Conservation (phyloP, 2,797 vertebrate genomes). For the Alcedo atthis region DNA sequence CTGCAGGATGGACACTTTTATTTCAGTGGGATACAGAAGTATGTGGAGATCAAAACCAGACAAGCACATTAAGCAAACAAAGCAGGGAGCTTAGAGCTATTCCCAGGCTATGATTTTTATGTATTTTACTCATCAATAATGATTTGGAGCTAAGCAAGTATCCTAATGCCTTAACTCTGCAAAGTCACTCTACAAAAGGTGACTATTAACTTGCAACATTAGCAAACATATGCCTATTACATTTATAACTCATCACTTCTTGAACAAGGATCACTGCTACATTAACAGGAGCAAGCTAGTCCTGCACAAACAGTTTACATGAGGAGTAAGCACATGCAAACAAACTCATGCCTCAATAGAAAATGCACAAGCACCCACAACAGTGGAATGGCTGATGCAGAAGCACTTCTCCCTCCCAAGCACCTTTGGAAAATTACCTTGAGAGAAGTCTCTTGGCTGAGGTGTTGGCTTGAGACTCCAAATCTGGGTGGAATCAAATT, state of each 20-base stretch:
- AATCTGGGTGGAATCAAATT: background rate
- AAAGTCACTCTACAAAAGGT: background rate
- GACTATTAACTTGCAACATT: slow-evolving; percentile 39
- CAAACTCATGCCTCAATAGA: background rate
- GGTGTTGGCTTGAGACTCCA: background rate
- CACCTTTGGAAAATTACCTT: background rate
- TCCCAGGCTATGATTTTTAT: background rate
- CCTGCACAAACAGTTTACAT: background rate
- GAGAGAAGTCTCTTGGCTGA: background rate
- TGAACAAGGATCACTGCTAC: background rate
- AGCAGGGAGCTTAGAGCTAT: slow-evolving; percentile 1
- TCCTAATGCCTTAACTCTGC: slow-evolving; percentile 1
- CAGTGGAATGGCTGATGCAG: background rate
- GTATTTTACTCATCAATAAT: background rate
- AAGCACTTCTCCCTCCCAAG: background rate
- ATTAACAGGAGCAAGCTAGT: background rate
- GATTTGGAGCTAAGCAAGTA: slow-evolving; percentile 11
- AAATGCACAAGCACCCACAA: background rate
- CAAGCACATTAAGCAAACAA: slow-evolving; percentile 27
- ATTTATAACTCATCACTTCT: background rate
- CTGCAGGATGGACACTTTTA: background rate
- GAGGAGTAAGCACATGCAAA: background rate
- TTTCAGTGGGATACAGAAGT: background rate
- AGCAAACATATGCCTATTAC: slow-evolving; percentile 23
- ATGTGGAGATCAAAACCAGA: background rate